A percentile compares a stretch with the other conserved stretches of the same genome.
Evolutionary conservation across 2,888 invertebrate species (phyloP).

Genomic region (Pimpla rufipes): DNA sequence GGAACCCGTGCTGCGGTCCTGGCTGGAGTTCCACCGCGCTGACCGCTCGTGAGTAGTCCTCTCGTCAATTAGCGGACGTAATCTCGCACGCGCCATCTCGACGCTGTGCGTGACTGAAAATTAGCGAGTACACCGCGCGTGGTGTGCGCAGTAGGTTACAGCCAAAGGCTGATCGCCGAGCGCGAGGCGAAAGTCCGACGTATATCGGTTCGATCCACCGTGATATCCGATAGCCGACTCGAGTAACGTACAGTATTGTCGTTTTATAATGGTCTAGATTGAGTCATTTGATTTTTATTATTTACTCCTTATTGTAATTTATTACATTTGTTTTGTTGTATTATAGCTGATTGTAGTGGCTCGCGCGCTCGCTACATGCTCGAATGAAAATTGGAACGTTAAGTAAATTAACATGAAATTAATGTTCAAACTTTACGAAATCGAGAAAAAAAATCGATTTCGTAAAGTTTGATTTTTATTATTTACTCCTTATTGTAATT

Average conservation of each 20-base stretch:
- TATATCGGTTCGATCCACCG: constrained; percentile 32
- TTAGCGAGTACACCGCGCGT: constrained; percentile 30
- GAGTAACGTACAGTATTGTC: background rate
- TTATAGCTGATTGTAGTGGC: too few relatives aligned
- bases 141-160: constrained; percentile 1
- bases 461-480: background rate
- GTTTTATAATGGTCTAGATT: background rate
- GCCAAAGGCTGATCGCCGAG: constrained; percentile 1
- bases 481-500: too few relatives aligned
- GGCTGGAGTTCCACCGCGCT: constrained; percentile 13
- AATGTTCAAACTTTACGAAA: too few relatives aligned
- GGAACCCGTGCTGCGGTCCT: constrained; percentile 30
- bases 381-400: too few relatives aligned
- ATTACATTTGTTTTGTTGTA: too few relatives aligned
- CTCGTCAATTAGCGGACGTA: constrained; percentile 63
- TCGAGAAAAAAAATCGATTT: too few relatives aligned
- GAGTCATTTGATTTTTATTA: background rate
- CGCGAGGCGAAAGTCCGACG: constrained; percentile 4
- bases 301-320: too few relatives aligned
- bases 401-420: too few relatives aligned
- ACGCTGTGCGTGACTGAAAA: constrained; percentile 48
- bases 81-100: constrained; percentile 64
- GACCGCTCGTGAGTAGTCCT: constrained; percentile 39
- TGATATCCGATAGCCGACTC: background rate
- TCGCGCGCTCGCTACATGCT: too few relatives aligned